These are phyloP conservation scores for Oryzias celebensis DNA, from an alignment of 2,113 vertebrate species.

Conservation along the genomic window DNA sequence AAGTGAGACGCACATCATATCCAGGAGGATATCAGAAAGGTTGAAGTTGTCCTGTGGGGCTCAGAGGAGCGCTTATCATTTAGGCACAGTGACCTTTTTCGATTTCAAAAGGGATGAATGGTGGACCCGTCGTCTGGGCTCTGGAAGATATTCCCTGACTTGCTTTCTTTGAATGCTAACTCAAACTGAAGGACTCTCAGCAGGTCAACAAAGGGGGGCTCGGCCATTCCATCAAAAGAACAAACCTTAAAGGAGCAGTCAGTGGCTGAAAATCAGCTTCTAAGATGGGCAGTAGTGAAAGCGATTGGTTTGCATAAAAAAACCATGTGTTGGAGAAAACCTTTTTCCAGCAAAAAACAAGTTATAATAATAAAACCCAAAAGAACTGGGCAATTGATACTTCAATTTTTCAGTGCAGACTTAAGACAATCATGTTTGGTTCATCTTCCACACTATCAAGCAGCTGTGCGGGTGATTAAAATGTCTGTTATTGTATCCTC, in stretches of 20 bases:
- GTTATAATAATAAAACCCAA: background rate
- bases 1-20: conserved; percentile 25
- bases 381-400: background rate
- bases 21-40: conserved; percentile 21
- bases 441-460: background rate
- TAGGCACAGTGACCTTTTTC: conserved; percentile 34
- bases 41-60: conserved; percentile 17
- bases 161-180: conserved; percentile 8
- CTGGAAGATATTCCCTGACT: conserved; percentile 16
- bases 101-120: conserved; percentile 14
- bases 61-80: conserved; percentile 38
- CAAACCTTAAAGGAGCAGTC: conserved; percentile 2
- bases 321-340: background rate
- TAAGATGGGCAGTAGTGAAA: background rate
- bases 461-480: conserved; percentile 7
- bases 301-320: background rate
- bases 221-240: background rate
- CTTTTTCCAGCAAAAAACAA: conserved; percentile 4
- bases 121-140: conserved; percentile 14
- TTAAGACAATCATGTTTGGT: background rate
- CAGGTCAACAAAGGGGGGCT: background rate
- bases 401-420: background rate
- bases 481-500: conserved; percentile 3
- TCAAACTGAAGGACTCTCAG: conserved; percentile 6
- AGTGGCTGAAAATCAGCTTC: conserved; percentile 11